Evolutionary conservation across 2,888 invertebrate genomes (phyloP), one percentile per base, ranked within the genome.

Genomic region (Tryphoninae sp.): DNA sequence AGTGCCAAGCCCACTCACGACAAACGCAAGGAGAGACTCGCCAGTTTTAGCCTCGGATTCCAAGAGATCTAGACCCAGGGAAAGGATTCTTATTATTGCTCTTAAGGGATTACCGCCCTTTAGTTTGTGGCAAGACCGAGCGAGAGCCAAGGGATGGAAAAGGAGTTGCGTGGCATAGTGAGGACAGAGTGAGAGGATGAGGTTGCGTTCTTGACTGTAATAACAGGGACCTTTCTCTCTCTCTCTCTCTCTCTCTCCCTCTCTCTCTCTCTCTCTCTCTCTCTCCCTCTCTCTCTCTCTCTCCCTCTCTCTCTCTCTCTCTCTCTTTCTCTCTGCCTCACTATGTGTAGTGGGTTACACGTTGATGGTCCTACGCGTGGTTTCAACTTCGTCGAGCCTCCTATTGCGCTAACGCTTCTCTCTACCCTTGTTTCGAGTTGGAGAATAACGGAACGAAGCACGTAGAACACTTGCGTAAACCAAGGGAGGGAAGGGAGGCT

Each of bases 81-180:
- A 90, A 89, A 91, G 90, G 90, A 90, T 91, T 91, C 90, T 90
- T 90, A 91, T 90, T 91, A 91, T 91, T 91, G 90, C 90, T 91
- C 91, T 91, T 91, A 90, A 90, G 91, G 90, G 91, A 91, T 91
- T 91, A 91, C 87, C 84, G 87, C 87, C 86, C 86, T 89, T 85
- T 86, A 89, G 90, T 90, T 89, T 88, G 88, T 82, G 89, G 89
- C 86, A 82, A 86, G 86, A 86, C 86, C 49, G 22, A 51, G 33
- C 7, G 51, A 55, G 53, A 76, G 76, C 69, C 69, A 62, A 69
- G 68, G 72, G 73, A 69, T 76, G 79, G 79, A 67, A 76, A 59
- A 78, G 75, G 55, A 55, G 68, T 59, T 40, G 65, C 42, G 22
- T 59, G 33, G 62, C 26, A 58, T 33, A 11, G 23, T 22, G 62